Evolutionary conservation across 37 sponge, comb jelly and placozoan genomes (phyloP), one percentile per base, ranked within the genome.

Genomic region (Agelas oroides): DNA sequence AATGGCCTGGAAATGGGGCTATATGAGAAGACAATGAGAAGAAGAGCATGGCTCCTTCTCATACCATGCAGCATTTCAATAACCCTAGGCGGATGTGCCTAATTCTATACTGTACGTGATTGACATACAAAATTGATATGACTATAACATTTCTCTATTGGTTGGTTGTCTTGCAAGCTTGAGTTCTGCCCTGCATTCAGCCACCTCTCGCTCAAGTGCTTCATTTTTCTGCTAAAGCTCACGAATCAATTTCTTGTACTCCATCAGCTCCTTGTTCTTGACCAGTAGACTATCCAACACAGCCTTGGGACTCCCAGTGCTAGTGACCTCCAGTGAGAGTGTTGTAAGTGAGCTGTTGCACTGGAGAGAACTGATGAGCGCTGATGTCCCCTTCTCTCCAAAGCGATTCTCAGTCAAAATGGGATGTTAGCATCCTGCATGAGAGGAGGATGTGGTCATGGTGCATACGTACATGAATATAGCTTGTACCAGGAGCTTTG

Each of bases 361-460:
- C n/a, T 66, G 27, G 15, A 85, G 77, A 76, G 37, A 20, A 25
- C 67, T 52, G 59, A 33, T 13, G 32, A 85, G 75, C 6, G 60
- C 39, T 28, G 38, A 20, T 2, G 62, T 25, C 5, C 75, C 77
- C 35, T 85, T 53, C 25, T 53, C 77, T 24, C 78, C 60, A 28
- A 85, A 65, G 19, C 77, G 30, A 40, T 85, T 85, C 36, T 40
- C 86, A 56, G 60, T 39, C 32, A 85, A 15, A 3, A 59, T 20
- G 86, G 25, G 1, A 6, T 28, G 5, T 24, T 32, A 85, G 77
- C 5, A 60, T 23, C 5, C 86, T 85, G 59, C n/a, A n/a, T n/a
- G n/a, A n/a, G 5, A 31, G 15, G 71, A 36, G 21, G 13, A 56
- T 75, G 12, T 19, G n/a, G n/a, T n/a, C n/a, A n/a, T n/a, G n/a